Conservation (phyloP, 2,888 invertebrate genomes). For the Cephus pulcher region DNA sequence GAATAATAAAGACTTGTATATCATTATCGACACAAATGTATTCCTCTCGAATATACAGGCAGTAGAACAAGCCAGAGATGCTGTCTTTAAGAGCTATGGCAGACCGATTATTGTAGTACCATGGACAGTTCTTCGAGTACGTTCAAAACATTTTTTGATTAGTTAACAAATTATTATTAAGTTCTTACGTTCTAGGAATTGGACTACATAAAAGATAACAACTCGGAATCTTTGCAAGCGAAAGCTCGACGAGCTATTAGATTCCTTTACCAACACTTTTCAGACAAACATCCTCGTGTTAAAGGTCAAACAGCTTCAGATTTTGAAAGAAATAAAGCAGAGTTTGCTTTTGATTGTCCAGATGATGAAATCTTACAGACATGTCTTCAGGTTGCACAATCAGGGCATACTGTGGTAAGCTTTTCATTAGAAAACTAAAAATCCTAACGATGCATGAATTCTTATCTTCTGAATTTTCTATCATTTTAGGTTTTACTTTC, state of each 20-base stretch:
- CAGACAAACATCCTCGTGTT: constrained; percentile 54
- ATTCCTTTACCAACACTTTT: constrained; percentile 56
- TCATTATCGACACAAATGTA: constrained; percentile 65
- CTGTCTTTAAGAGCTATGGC: constrained; percentile 47
- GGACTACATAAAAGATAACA: constrained; percentile 60
- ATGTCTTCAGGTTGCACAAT: constrained; percentile 61
- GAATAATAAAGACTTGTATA: constrained; percentile 41
- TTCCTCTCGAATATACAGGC: constrained; percentile 56
- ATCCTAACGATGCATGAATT: not conserved
- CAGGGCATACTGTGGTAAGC: constrained; percentile 52
- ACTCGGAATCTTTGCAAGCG: constrained; percentile 38
- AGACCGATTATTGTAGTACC: constrained; percentile 56
- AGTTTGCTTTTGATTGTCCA: constrained; percentile 55
- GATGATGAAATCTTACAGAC: constrained; percentile 68
- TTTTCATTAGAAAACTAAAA: not conserved
- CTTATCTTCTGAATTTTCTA: constrained; percentile 9
- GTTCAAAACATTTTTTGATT: constrained; percentile 10
- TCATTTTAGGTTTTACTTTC: constrained; percentile 55
- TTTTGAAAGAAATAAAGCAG: constrained; percentile 46
- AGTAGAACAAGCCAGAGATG: constrained; percentile 50
- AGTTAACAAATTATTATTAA: not conserved
- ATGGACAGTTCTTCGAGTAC: constrained; percentile 60
- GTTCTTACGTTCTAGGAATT: constrained; percentile 49
- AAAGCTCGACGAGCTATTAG: constrained; percentile 56
- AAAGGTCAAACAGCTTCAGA: constrained; percentile 59